Evolutionary conservation across 1,140 invertebrate species (phyloP), one percentile per base, ranked within the genome.

Genomic region (Stenopsyche tienmushanensis): DNA sequence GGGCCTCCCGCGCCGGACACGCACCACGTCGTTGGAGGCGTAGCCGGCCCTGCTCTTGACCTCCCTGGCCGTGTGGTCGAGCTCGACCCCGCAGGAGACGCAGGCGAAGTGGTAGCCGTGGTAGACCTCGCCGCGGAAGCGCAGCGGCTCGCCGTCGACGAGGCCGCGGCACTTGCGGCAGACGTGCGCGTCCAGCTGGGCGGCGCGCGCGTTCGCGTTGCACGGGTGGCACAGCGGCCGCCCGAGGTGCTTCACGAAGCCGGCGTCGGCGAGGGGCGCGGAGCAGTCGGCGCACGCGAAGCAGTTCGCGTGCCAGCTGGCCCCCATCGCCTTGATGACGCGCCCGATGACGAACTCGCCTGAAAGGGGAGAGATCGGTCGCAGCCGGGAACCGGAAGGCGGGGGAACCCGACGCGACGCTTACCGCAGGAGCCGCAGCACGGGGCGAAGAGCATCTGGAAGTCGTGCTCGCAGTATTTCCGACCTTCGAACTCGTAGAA

Each of bases 101-200:
- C 98, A 99, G 74, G 97, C 98, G 80, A 99, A 99, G 78, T 99
- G 98, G 82, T 99, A 99, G 0, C 96, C 94, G 82, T 99, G 98
- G 82, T 96, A 99, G 1, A 96, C 91, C 81, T 99, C 97, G 25
- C 95, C 95, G 44, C 94, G 89, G 81, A 93, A 99, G 71, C 96
- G 90, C 66, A 99, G 83, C 42, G 97, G 96, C 71, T 96, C 93
- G 69, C 97, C 96, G 76, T 99, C 97, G 72, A 99, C 98, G 1
- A 97, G 86, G 3, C 93, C 91, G 80, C 93, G 95, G 88, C 97
- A 99, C 76, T 98, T 98, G 77, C 98, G 94, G 80, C 97, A 99
- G 74, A 99, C 91, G 78, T 98, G 97, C 81, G 97, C 96, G 66
- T 96, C 96, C 69, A 91, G 82, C n/a, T 91, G 95, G 70, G 90